phyloP scores from a whole-genome alignment of 2,888 invertebrate species.

The Thera obeliscata region DNA sequence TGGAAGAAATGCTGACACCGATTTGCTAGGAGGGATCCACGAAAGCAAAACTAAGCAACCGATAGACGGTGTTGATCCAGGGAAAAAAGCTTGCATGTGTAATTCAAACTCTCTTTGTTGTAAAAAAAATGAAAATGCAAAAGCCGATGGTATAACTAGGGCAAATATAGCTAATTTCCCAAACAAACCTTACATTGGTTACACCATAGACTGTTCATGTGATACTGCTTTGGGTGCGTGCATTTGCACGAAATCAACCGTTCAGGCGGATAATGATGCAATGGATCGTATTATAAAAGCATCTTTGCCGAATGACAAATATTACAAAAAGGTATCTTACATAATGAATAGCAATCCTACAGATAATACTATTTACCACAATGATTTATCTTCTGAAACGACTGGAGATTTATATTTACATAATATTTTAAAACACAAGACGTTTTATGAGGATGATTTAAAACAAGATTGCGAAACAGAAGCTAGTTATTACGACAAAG shows the following conservation, averaged over 20 bases:
- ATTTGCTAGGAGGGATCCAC: background rate
- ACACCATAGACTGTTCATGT: conserved; percentile 65
- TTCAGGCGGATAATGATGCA: conserved; percentile 48
- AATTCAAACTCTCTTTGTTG: background rate
- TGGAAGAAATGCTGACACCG: background rate
- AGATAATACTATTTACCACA: conserved; percentile 31
- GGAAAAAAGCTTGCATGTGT: conserved; percentile 3
- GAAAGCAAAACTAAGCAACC: conserved; percentile 2
- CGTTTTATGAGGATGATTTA: conserved; percentile 20
- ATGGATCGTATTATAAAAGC: conserved; percentile 57
- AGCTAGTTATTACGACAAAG: conserved; percentile 38
- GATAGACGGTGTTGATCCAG: background rate
- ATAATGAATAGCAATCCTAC: conserved; percentile 52
- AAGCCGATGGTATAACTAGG: conserved; percentile 2
- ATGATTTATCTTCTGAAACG: conserved; percentile 6
- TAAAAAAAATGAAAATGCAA: conserved; percentile 13
- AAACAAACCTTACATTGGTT: conserved; percentile 57
- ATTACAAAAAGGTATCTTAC: conserved; percentile 54
- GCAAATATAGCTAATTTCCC: conserved; percentile 2
- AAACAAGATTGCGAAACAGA: conserved; percentile 40
- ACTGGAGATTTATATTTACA: conserved; percentile 21
- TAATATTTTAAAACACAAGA: conserved; percentile 22
- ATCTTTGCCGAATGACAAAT: conserved; percentile 42
- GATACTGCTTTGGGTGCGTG: conserved; percentile 55
- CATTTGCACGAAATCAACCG: conserved; percentile 60